A percentile compares a stretch with the other conserved stretches of the same genome.
These are phyloP conservation scores for Celastrina argiolus DNA, from an alignment of 2,888 invertebrate genomes.

Conservation along the genomic window DNA sequence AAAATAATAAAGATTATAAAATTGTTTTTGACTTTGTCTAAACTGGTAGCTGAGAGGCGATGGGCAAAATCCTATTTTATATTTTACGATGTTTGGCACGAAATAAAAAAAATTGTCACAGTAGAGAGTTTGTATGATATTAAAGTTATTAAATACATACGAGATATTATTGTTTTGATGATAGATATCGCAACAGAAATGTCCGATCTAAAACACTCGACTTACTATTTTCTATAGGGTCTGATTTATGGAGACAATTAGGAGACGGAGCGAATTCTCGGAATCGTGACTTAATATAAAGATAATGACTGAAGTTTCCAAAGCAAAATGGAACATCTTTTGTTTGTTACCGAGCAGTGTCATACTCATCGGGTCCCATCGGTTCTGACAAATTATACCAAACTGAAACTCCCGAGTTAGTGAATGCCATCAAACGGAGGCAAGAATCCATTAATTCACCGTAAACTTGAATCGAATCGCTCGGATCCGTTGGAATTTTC, in stretches of 20 bases:
- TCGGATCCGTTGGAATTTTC: slow-evolving; percentile 47
- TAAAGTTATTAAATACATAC: too few relatives aligned
- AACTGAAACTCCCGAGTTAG: slow-evolving; percentile 59
- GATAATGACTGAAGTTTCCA: slow-evolving; percentile 40
- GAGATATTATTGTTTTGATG: neutral
- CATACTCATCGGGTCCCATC: slow-evolving; percentile 60
- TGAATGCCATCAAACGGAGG: slow-evolving; percentile 53
- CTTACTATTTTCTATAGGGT: slow-evolving; percentile 5
- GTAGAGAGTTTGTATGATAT: too few relatives aligned
- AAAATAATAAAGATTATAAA: slow-evolving; percentile 15
- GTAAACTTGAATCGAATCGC: slow-evolving; percentile 67
- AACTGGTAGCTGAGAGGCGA: neutral
- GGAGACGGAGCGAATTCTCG: neutral
- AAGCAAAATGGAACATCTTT: slow-evolving; percentile 50
- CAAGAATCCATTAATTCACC: slow-evolving; percentile 64
- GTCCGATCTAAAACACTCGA: neutral
- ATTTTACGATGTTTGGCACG: too few relatives aligned
- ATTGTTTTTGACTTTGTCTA: neutral
- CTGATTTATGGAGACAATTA: slow-evolving; percentile 13
- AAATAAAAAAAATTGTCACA: too few relatives aligned
- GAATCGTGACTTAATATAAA: slow-evolving; percentile 26
- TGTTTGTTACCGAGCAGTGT: slow-evolving; percentile 55
- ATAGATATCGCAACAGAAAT: neutral
- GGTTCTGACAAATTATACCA: slow-evolving; percentile 68
- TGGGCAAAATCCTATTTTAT: too few relatives aligned